These are phyloP conservation scores for Girardinichthys multiradiatus DNA, from an alignment of 2,113 vertebrate species.

Conservation along the genomic window DNA sequence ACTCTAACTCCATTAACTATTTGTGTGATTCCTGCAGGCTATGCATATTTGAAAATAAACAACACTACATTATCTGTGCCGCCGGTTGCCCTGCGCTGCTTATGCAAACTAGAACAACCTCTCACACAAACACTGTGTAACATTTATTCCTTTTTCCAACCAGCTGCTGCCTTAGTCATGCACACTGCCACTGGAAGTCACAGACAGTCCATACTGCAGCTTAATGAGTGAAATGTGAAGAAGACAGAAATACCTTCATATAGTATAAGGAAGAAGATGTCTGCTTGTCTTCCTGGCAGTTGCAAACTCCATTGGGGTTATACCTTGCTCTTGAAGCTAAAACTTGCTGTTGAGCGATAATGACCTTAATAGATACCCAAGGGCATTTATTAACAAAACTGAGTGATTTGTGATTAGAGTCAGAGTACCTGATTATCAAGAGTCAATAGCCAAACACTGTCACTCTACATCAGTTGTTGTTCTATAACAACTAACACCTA, in stretches of 20 bases:
- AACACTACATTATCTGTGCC: constrained; percentile 23
- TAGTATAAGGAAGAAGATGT: constrained; percentile 10
- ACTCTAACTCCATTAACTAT: constrained; percentile 38
- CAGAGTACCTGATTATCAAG: not conserved
- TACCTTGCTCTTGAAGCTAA: not conserved
- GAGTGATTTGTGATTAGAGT: not conserved
- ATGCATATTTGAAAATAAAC: constrained; percentile 29
- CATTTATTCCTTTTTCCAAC: constrained; percentile 19
- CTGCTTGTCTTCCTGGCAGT: not conserved
- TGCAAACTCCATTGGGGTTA: not conserved
- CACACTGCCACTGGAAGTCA: constrained; percentile 19
- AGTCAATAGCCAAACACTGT: not conserved
- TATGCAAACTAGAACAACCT: constrained; percentile 7
- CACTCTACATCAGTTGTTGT: not conserved
- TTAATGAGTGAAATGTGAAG: constrained; percentile 20
- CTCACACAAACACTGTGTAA: constrained; percentile 20
- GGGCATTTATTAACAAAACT: not conserved
- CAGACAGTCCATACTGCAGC: constrained; percentile 18
- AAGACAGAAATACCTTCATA: not conserved
- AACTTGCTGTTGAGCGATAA: not conserved
- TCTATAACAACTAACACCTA: not conserved
- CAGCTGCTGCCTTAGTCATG: constrained; percentile 20
- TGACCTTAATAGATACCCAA: not conserved
- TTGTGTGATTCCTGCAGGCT: constrained; percentile 23
- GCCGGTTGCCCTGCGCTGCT: constrained; percentile 5